Evolutionary conservation across 2,888 invertebrate species (phyloP).

Genomic region (Halocaridina rubra): DNA sequence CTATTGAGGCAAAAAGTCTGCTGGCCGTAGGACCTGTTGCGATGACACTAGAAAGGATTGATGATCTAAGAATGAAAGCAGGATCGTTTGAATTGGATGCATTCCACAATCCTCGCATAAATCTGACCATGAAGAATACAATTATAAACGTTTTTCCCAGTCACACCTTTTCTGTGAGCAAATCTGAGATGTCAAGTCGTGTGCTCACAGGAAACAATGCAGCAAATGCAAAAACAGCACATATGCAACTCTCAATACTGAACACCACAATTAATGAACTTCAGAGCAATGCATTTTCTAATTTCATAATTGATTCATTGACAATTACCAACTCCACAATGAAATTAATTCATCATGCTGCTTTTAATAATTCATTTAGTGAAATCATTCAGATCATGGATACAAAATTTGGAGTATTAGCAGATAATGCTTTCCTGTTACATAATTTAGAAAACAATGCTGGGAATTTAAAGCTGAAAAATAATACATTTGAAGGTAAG

Average conservation of each 20-base stretch:
- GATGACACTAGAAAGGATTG: constrained; percentile 6
- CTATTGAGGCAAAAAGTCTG: constrained; percentile 12
- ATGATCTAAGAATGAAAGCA: not conserved
- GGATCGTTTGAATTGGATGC: constrained; percentile 22
- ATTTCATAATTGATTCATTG: not conserved
- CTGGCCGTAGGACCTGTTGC: not conserved
- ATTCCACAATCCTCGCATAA: not conserved
- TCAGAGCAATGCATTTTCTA: not conserved
- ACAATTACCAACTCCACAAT: constrained; percentile 7
- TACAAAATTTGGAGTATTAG: not conserved
- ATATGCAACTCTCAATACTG: not conserved
- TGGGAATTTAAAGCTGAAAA: not conserved
- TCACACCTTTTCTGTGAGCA: not conserved
- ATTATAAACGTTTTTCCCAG: not conserved
- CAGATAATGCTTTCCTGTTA: no score
- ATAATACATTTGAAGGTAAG: not conserved
- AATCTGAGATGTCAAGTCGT: not conserved
- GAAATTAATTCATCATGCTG: not conserved
- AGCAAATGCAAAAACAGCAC: not conserved
- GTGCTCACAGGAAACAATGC: not conserved
- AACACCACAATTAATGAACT: not conserved
- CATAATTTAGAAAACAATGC: no score
- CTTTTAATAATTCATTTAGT: constrained; percentile 1
- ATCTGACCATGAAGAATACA: not conserved
- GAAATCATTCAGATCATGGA: constrained; percentile 7